phyloP scores from a whole-genome alignment of 2,113 vertebrate genomes.

The Apeltes quadracus region DNA sequence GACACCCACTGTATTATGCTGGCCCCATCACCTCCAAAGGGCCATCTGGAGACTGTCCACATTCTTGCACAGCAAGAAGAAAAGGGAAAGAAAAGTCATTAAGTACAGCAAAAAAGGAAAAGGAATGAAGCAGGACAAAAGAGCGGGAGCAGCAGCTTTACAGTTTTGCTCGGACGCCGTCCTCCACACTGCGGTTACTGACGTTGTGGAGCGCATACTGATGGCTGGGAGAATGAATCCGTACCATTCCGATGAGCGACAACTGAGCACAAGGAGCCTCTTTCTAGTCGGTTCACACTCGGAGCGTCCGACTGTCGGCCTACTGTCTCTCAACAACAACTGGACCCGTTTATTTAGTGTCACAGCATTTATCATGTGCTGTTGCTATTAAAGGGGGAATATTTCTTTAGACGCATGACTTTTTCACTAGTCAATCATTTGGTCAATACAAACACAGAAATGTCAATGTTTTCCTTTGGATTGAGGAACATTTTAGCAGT shows the following conservation, averaged over 20 bases:
- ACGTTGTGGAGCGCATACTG: slow-evolving; percentile 74
- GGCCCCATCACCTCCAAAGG: slow-evolving; percentile 74
- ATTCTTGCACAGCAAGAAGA: slow-evolving; percentile 46
- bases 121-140: slow-evolving; percentile 43
- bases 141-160: slow-evolving; percentile 1
- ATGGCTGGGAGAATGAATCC: slow-evolving; percentile 72
- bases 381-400: neutral
- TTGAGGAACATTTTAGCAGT: neutral
- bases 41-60: slow-evolving; percentile 55
- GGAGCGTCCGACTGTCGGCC: slow-evolving; percentile 52
- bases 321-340: slow-evolving; percentile 53
- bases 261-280: slow-evolving; percentile 68
- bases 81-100: neutral
- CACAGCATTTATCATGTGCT: neutral
- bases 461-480: neutral
- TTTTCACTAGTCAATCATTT: neutral
- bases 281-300: slow-evolving; percentile 57
- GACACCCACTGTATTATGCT: slow-evolving; percentile 72
- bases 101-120: slow-evolving; percentile 14
- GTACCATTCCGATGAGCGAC: slow-evolving; percentile 65
- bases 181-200: slow-evolving; percentile 52
- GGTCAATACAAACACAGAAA: neutral
- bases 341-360: slow-evolving; percentile 15
- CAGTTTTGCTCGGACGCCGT: slow-evolving; percentile 40
- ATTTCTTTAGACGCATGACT: neutral